Percentiles rank a stretch among this genome's conserved stretches.
phyloP scores from a whole-genome alignment of 2,113 vertebrate species.

The Pedionomus torquatus region DNA sequence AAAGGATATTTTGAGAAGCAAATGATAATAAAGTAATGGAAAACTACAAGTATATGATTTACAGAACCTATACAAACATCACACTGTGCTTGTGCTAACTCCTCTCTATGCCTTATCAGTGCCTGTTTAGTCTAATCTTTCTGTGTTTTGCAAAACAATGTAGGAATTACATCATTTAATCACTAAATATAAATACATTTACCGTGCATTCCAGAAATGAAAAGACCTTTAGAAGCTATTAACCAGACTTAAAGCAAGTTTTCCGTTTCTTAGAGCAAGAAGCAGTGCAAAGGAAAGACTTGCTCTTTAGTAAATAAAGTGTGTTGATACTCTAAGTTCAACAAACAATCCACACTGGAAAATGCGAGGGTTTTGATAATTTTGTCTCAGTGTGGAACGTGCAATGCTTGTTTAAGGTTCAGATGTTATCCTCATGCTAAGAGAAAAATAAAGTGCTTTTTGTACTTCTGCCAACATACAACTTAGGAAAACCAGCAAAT shows the following conservation, averaged over 20 bases:
- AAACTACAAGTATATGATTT: background rate
- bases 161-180: background rate
- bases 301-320: background rate
- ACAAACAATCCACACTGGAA: background rate
- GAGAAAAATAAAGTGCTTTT: background rate
- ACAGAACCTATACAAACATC: background rate
- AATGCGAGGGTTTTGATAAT: background rate
- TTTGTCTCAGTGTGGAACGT: background rate
- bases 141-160: background rate
- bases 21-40: background rate
- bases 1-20: background rate
- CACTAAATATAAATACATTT: background rate
- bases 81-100: rapidly evolving
- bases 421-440: background rate
- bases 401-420: background rate
- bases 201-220: rapidly evolving
- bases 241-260: background rate
- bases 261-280: background rate
- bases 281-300: background rate
- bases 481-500: background rate
- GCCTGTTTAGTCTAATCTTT: background rate
- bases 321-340: background rate
- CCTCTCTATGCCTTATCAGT: background rate
- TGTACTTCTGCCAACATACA: background rate
- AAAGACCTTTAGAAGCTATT: background rate